Percentiles rank a stretch among this genome's conserved stretches.
These are phyloP conservation scores for Clistopyga incitator DNA, from an alignment of 2,888 invertebrate species.

Conservation along the genomic window DNA sequence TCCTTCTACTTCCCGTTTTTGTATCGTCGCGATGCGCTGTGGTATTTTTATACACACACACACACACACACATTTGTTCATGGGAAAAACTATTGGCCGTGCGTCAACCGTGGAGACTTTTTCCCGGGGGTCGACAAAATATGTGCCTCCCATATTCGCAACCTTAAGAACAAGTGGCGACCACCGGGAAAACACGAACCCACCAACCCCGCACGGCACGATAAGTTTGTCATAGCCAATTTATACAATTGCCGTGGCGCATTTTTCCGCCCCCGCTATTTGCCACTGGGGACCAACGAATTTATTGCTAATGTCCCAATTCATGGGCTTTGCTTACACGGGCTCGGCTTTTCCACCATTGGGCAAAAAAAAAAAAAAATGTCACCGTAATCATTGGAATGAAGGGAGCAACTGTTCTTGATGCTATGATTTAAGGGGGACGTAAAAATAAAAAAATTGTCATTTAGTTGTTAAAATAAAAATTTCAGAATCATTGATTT, in stretches of 20 bases:
- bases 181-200: constrained; percentile 28
- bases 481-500: no score
- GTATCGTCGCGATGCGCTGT: constrained; percentile 3
- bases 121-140: constrained; percentile 71
- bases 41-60: not conserved
- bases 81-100: constrained; percentile 74
- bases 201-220: constrained; percentile 69
- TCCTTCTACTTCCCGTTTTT: constrained; percentile 18
- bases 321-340: constrained; percentile 51
- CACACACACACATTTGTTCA: constrained; percentile 23
- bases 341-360: constrained; percentile 16
- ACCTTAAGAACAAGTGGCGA: constrained; percentile 57
- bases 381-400: constrained; percentile 38
- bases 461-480: no score
- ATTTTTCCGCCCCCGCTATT: constrained; percentile 75
- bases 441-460: no score
- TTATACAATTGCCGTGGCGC: constrained; percentile 82
- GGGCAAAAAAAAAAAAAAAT: constrained; percentile 29
- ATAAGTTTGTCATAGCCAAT: constrained; percentile 84
- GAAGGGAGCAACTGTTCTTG: not conserved
- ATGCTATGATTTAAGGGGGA: not conserved
- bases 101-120: constrained; percentile 65
- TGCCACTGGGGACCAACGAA: constrained; percentile 82
- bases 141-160: constrained; percentile 67
- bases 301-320: constrained; percentile 79